Conservation (phyloP, 2,888 invertebrate species). For the Polymixis flavicincta region DNA sequence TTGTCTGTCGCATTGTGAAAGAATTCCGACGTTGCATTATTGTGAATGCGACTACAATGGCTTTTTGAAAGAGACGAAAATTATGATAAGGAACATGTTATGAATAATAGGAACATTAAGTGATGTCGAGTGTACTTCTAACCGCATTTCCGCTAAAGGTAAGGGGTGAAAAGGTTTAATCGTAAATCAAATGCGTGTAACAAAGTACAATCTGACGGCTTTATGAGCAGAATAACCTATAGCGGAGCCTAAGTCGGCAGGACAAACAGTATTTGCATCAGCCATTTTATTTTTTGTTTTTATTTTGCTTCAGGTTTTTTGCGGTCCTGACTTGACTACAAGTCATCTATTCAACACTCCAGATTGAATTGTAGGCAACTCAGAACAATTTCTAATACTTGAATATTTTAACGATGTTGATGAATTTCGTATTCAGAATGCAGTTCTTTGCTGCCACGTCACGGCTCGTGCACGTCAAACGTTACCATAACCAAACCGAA, state of each 20-base stretch:
- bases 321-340: neutral
- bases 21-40: constrained; percentile 68
- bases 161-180: constrained; percentile 40
- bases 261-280: constrained; percentile 20
- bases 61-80: constrained; percentile 50
- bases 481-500: constrained; percentile 45
- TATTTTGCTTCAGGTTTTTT: neutral
- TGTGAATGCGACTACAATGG: constrained; percentile 66
- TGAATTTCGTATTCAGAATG: constrained; percentile 13
- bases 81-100: constrained; percentile 36
- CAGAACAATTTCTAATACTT: too few species aligned
- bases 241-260: neutral
- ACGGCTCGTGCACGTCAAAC: constrained; percentile 30
- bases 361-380: neutral
- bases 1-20: constrained; percentile 72
- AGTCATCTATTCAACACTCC: neutral
- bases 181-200: constrained; percentile 46
- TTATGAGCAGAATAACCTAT: constrained; percentile 44
- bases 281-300: neutral
- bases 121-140: constrained; percentile 5
- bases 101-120: constrained; percentile 24
- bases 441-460: constrained; percentile 10
- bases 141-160: constrained; percentile 29
- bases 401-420: neutral
- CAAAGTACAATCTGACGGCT: constrained; percentile 40